Base-by-base conservation (phyloP, 2,888 invertebrate species). In the Calameuta filiformis region DNA sequence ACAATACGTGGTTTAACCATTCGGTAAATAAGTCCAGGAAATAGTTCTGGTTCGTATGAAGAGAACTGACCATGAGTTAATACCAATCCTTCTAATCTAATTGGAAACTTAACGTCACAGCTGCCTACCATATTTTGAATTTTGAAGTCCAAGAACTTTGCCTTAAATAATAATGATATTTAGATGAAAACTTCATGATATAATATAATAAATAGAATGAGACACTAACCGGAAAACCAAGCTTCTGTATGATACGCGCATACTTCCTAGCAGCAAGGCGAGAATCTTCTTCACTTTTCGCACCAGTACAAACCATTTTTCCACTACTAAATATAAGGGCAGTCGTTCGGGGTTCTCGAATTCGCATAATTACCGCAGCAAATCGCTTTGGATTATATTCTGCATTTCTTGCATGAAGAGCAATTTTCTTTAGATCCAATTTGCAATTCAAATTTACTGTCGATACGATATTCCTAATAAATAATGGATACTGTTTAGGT, bases 381-480 rank as follows among this genome's bases (percentile, higher is more conserved):
- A 99, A 99, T 88, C 99, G 96, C 92, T 99, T 99, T 12, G 99
- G 99, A 92, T 99, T 99, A 90, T 99, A 99, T 92, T 99, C 99
- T 2, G 99, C 99, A 93, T 99, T 99, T 91, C 99, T 95, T 0
- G 99, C 99, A 91, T 98, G 98, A 3, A 99, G 93, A 0, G 99
- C 99, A 86, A 99, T 99, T 92, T 97, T 98, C 90, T 99, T 99
- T 81, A 99, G 93, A 90, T 99, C 99, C 84, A 99, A 92, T 92
- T 97, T 98, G 91, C 98, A 98, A 87, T 96, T 97, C 76, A 99
- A 93, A 92, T 98, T 99, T 0, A 99, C 99, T 9, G 99, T 99
- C 74, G 99, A 98, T 0, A 99, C 99, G 88, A 99, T 99, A 90
- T 99, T 99, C 90, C 98, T 98, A 92, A 79, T 93, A 93, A 81